These are phyloP conservation scores for Aptenodytes forsteri DNA, from an alignment of 2,113 vertebrate species.

Conservation along the genomic window DNA sequence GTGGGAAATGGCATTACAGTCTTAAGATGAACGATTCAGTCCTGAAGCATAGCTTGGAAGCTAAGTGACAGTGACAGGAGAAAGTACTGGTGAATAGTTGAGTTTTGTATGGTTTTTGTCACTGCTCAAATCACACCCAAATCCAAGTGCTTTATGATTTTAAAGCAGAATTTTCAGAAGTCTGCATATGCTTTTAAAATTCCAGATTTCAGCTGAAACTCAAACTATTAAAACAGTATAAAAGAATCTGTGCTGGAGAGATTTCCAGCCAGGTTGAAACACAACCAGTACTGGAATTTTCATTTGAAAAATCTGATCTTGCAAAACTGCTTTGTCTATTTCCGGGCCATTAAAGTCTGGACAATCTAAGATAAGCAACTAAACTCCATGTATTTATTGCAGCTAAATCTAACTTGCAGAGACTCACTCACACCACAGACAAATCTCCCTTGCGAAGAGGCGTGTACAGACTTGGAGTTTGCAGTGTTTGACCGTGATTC, in stretches of 20 bases:
- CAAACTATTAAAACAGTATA: background rate
- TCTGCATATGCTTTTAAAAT: background rate
- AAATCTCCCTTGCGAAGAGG: background rate
- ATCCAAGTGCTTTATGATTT: background rate
- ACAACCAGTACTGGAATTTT: slow-evolving; percentile 3
- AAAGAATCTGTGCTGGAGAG: background rate
- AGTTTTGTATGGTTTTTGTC: background rate
- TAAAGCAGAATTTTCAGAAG: background rate
- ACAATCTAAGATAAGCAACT: background rate
- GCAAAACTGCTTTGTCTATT: background rate
- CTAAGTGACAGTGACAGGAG: background rate
- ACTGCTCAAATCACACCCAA: background rate
- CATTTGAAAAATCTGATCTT: slow-evolving; percentile 9
- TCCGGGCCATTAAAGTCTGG: background rate
- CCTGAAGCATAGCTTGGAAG: background rate
- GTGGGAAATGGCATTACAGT: background rate
- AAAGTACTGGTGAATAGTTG: background rate
- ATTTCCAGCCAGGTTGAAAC: slow-evolving; percentile 11
- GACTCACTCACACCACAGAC: background rate
- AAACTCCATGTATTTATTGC: background rate
- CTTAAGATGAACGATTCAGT: background rate
- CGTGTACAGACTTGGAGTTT: background rate
- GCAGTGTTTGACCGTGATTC: no score
- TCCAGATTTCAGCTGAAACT: slow-evolving; percentile 8
- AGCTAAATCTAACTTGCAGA: background rate